These are phyloP conservation scores for Homarus americanus DNA, from an alignment of 1,140 invertebrate genomes.

Conservation along the genomic window DNA sequence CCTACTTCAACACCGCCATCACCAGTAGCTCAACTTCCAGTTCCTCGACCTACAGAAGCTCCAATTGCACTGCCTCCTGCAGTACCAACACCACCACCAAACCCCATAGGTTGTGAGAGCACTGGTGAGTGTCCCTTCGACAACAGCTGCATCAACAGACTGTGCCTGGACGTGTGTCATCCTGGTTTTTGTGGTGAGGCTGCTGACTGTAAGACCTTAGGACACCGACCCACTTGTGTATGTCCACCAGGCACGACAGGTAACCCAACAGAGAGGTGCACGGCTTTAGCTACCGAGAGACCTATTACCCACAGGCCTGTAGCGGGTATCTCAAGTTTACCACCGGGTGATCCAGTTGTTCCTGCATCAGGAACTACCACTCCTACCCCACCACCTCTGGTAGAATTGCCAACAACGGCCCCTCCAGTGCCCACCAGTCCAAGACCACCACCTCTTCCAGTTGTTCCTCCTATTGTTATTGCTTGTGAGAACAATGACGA, in stretches of 20 bases:
- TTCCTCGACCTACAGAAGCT: conserved; percentile 31
- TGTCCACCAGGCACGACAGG: conserved; percentile 91
- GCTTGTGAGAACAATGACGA: conserved; percentile 89
- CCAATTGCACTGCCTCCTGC: conserved; percentile 83
- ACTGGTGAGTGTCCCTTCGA: conserved; percentile 81
- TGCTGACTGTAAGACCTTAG: conserved; percentile 75
- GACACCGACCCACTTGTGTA: conserved; percentile 75
- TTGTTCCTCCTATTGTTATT: conserved; percentile 79
- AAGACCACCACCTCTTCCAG: conserved; percentile 31
- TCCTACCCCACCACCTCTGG: conserved; percentile 55
- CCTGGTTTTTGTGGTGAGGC: conserved; percentile 88
- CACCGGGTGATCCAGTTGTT: conserved; percentile 18
- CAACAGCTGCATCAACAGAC: conserved; percentile 82
- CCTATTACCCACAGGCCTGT: conserved; percentile 38
- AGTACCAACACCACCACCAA: conserved; percentile 79
- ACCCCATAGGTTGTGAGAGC: conserved; percentile 82
- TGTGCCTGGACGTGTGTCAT: conserved; percentile 89
- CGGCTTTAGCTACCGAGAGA: conserved; percentile 39
- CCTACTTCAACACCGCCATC: conserved; percentile 38
- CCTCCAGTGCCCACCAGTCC: conserved; percentile 36
- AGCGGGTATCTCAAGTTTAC: conserved; percentile 3
- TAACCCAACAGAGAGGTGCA: conserved; percentile 83
- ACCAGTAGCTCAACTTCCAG: conserved; percentile 57
- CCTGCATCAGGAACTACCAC: conserved; percentile 14
- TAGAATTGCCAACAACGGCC: conserved; percentile 32